Base-by-base conservation (phyloP, 2,797 vertebrate species). In the Karalla daura region DNA sequence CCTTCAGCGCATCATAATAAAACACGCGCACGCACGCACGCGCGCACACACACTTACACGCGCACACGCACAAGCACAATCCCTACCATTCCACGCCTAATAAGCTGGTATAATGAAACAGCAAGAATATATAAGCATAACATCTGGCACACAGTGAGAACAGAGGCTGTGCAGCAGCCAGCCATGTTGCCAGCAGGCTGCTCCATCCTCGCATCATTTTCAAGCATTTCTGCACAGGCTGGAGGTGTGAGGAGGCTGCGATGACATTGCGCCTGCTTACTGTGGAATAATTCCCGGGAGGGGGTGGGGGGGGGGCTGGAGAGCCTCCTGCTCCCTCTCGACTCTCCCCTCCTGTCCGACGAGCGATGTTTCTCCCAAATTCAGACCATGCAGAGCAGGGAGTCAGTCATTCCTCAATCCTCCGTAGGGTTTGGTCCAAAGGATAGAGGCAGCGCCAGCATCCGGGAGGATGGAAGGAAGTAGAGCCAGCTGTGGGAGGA, bases 191-290 rank as follows among this genome's bases (percentile, higher is more conserved):
- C 69, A 36, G 55, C 83, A 73, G 62, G 58, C 46, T 78, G 64
- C 44, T 71, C 81, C 30, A 65, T 53, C 53, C 56, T 39, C 45
- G 44, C 64, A 15, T 54, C 46, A n/a, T 5, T 53, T 45, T 43
- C 65, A 67, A 68, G 67, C 62, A 56, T 72, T 53, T n/a, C n/a
- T 27, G 54, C 68, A 63, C 60, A 55, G 55, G 78, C 67, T 58
- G 66, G 75, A 76, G 77, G 70, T 49, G 75, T 56, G 68, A 85
- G 65, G 70, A 76, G 80, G 78, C 68, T 74, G 80, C 83, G 82
- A 91, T 93, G 90, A 92, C 92, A 94, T 94, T 93, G 92, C 89
- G 90, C 90, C 68, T 82, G 78, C 90, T 94, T 94, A 94, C 93
- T 91, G 91, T 93, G 84, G 88, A 87, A 90, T 86, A 74, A 85